Evolutionary conservation across 2,797 vertebrate species (phyloP).

Genomic region (Coreius guichenoti): DNA sequence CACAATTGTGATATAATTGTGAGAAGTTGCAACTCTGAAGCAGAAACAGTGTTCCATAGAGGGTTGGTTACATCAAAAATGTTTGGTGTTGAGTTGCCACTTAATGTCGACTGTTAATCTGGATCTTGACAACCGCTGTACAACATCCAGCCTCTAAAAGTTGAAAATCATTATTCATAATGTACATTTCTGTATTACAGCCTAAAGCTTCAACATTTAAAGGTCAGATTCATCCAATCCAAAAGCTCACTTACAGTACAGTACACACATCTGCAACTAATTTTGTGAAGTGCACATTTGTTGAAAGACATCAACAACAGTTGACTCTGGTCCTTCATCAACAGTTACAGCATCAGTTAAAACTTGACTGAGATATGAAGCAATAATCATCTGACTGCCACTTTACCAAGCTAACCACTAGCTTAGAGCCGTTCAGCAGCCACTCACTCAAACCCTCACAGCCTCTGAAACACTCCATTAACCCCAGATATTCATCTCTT

Average conservation of each 20-base stretch:
- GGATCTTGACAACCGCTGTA: background rate
- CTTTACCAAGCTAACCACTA: conserved; percentile 35
- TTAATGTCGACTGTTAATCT: background rate
- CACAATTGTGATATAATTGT: background rate
- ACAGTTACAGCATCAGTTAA: conserved; percentile 5
- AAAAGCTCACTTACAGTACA: conserved; percentile 4
- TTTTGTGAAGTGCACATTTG: conserved; percentile 24
- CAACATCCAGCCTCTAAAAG: background rate
- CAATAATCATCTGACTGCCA: conserved; percentile 34
- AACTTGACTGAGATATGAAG: conserved; percentile 18
- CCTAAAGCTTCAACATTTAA: background rate
- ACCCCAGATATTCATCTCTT: conserved; percentile 28
- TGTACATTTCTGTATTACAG: conserved; percentile 13
- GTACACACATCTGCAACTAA: conserved; percentile 27
- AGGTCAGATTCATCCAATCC: background rate
- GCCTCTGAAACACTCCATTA: conserved; percentile 40
- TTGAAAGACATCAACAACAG: conserved; percentile 39
- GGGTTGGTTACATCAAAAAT: background rate
- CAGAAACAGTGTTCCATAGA: background rate
- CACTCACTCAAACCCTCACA: conserved; percentile 22
- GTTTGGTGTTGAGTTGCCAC: background rate
- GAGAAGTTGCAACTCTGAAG: background rate
- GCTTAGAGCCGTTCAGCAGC: conserved; percentile 34
- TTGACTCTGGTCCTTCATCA: conserved; percentile 29
- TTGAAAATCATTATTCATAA: background rate